phyloP scores from a whole-genome alignment of 2,113 vertebrate genomes.

The Redunca redunca region DNA sequence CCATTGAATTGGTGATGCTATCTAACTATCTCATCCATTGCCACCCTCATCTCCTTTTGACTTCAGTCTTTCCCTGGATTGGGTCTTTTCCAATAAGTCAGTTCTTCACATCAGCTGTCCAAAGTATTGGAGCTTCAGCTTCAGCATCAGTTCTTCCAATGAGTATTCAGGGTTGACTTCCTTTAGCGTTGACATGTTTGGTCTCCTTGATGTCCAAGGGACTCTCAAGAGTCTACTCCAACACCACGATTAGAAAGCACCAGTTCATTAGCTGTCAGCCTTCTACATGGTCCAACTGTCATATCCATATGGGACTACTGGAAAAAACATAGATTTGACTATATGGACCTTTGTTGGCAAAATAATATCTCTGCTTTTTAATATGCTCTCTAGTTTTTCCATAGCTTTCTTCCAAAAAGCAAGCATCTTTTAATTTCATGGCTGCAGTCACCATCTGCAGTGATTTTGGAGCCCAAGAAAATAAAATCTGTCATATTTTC shows the following conservation, averaged over 20 bases:
- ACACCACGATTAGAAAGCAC: not conserved
- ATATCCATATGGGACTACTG: not conserved
- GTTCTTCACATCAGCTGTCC: not conserved
- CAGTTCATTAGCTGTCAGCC: not conserved
- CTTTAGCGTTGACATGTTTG: not conserved
- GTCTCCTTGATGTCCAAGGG: not conserved
- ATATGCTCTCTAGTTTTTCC: not conserved
- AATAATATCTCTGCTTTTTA: not conserved
- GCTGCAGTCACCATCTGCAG: not conserved
- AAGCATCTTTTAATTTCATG: not conserved
- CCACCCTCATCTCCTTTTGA: not conserved
- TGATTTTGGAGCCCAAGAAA: not conserved
- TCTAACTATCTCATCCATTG: not conserved
- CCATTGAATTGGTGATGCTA: not conserved
- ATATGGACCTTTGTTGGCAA: not conserved
- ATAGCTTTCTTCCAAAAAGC: not conserved
- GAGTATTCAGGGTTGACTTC: not conserved
- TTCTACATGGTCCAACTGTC: not conserved
- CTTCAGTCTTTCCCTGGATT: not conserved
- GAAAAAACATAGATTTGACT: not conserved
- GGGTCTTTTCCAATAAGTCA: not conserved
- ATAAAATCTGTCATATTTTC: not conserved
- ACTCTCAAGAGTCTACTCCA: not conserved
- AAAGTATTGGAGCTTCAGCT: not conserved
- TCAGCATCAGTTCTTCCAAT: not conserved